Percentiles rank a stretch among this genome's conserved stretches.
Conservation (phyloP, 1,140 invertebrate species). For the Drosophila lacertosa region DNA sequence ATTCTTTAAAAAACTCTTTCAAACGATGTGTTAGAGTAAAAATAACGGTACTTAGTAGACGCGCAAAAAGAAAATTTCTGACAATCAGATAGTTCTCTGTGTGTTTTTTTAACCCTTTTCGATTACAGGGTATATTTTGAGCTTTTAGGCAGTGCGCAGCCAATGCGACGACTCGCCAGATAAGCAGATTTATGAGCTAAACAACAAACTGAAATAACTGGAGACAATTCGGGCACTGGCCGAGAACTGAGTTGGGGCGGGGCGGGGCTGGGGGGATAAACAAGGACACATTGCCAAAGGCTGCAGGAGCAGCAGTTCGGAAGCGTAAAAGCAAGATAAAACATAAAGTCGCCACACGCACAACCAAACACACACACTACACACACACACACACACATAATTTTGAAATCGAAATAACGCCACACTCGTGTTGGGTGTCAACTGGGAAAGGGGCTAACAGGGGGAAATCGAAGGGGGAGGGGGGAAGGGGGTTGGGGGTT, state of each 20-base stretch:
- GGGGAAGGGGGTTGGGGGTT: neutral
- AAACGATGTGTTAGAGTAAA: too few species aligned
- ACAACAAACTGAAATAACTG: constrained; percentile 80
- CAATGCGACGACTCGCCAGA: constrained; percentile 64
- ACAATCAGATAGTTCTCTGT: too few species aligned
- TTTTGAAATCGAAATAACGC: constrained; percentile 50
- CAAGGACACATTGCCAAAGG: constrained; percentile 14
- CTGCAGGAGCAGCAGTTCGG: constrained; percentile 38
- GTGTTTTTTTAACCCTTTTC: neutral
- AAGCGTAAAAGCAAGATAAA: constrained; percentile 77
- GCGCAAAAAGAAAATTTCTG: too few species aligned
- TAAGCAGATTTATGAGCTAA: constrained; percentile 82
- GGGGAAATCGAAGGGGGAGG: too few species aligned
- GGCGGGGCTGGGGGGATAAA: neutral
- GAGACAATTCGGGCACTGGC: constrained; percentile 64
- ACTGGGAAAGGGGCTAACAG: too few species aligned
- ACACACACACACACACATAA: constrained; percentile 33
- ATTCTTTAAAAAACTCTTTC: neutral
- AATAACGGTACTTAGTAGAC: too few species aligned
- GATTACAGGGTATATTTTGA: constrained; percentile 42
- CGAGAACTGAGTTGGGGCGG: too few species aligned
- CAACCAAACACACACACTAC: constrained; percentile 23
- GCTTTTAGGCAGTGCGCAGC: constrained; percentile 49
- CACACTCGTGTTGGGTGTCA: constrained; percentile 10
- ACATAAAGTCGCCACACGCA: constrained; percentile 52